A percentile compares a stretch with the other conserved stretches of the same genome.
Conservation (phyloP, 2,113 vertebrate genomes). For the Oreochromis aureus region DNA sequence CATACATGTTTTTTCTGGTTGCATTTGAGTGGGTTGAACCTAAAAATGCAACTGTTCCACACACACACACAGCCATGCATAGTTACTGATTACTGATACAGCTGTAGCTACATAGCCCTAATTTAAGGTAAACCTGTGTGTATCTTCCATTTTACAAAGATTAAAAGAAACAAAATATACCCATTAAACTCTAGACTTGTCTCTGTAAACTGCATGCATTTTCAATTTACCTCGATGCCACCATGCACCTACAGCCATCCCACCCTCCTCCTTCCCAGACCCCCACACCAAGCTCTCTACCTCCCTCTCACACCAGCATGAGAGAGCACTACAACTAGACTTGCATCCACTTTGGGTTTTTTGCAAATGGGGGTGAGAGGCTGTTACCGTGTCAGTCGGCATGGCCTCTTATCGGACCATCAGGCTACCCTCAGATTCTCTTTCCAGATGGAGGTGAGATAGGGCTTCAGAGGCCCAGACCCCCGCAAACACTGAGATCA, state of each 20-base stretch:
- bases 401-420: conserved; percentile 71
- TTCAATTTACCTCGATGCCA: background rate
- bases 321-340: conserved; percentile 8
- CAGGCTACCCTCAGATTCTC: conserved; percentile 73
- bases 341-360: conserved; percentile 29
- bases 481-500: conserved; percentile 70
- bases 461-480: conserved; percentile 62
- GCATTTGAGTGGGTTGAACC: background rate
- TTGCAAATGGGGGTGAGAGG: conserved; percentile 54
- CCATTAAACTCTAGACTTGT: background rate
- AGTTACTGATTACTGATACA: background rate
- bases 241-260: background rate
- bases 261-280: background rate
- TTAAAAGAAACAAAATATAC: background rate
- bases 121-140: conserved; percentile 23
- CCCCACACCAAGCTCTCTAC: background rate
- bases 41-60: conserved; percentile 2
- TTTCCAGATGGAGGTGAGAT: conserved; percentile 78
- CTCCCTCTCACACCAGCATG: conserved; percentile 38
- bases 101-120: background rate
- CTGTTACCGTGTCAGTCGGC: conserved; percentile 65
- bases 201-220: background rate
- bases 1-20: background rate
- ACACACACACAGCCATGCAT: background rate
- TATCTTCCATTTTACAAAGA: background rate